Evolutionary conservation across 2,797 vertebrate species (phyloP).

Genomic region (Coccyzus lansbergi): DNA sequence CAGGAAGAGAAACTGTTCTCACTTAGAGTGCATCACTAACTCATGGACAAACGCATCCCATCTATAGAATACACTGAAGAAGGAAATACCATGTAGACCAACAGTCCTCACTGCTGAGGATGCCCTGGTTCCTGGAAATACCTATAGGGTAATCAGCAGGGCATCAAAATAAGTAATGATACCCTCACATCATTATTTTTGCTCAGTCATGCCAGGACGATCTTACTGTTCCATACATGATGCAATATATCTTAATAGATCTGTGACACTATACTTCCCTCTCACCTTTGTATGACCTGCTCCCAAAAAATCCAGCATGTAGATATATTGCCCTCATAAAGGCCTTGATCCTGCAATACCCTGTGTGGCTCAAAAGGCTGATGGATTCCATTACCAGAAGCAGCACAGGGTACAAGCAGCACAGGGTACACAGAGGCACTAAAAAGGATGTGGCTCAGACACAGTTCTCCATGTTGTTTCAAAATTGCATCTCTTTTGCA

Average conservation of each 20-base stretch:
- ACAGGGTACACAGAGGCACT: neutral
- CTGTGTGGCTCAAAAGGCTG: neutral
- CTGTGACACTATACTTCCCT: neutral
- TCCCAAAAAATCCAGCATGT: neutral
- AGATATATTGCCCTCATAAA: neutral
- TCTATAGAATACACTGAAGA: neutral
- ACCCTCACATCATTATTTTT: conserved; percentile 14
- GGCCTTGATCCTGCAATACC: neutral
- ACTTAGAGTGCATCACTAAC: neutral
- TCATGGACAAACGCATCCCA: neutral
- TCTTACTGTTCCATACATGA: conserved; percentile 8
- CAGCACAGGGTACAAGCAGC: neutral
- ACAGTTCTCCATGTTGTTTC: neutral
- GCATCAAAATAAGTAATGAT: neutral
- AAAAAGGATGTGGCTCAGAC: neutral
- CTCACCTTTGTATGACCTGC: neutral
- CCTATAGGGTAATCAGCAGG: neutral
- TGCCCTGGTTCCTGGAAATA: neutral
- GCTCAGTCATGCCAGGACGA: neutral
- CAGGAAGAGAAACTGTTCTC: neutral
- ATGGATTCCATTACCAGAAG: neutral
- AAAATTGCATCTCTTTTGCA: neutral
- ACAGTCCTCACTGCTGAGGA: neutral
- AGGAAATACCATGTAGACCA: neutral
- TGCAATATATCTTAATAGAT: conserved; percentile 35